Base-by-base conservation (phyloP, 2,113 vertebrate species). In the Amia ocellicauda region DNA sequence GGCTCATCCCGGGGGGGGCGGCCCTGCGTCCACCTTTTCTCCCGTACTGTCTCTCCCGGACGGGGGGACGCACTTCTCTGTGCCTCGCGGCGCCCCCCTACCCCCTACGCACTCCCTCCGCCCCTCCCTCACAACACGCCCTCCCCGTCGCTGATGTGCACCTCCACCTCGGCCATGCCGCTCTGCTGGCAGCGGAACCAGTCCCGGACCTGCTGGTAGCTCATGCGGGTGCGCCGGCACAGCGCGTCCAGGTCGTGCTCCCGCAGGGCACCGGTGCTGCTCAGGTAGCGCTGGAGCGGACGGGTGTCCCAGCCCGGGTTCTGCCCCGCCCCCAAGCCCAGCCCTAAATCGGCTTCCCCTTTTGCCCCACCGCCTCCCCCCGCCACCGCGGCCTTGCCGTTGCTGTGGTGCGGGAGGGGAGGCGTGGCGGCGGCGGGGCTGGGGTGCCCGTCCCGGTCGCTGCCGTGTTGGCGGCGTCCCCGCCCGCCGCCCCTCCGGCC, bases 161-260 rank as follows among this genome's bases (percentile, higher is more conserved):
- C 74, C 52, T 89, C 85, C 52, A 84, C 80, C 11, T 90, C 88
- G 14, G 78, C 77, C 55, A 81, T 83, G 22, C 68, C 82, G 40
- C 71, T 73, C 28, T 85, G 84, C 64, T 82, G 90, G 58, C 82
- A 78, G 20, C 85, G 85, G 83, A 94, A 93, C 92, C 92, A 94
- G 61, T 92, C 87, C 50, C 89, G 69, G 59, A 93, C 88, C 70
- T 93, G 90, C 79, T 92, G 89, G 56, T 87, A 85, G 68, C 86
- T 92, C 86, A 90, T 88, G 75, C 67, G 83, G 3, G 87, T 86
- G 74, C 87, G 87, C 65, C 86, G 80, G 80, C 88, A 90, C 67
- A 90, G 78, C 54, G 69, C 22, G 71, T 89, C 87, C 52, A 90
- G 86, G 73, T 89, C 88, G 75, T 87, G 86, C 80, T 89, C 86